A percentile compares a stretch with the other conserved stretches of the same genome.
Conservation (phyloP, 2,113 vertebrate species). For the Gavialis gangeticus region DNA sequence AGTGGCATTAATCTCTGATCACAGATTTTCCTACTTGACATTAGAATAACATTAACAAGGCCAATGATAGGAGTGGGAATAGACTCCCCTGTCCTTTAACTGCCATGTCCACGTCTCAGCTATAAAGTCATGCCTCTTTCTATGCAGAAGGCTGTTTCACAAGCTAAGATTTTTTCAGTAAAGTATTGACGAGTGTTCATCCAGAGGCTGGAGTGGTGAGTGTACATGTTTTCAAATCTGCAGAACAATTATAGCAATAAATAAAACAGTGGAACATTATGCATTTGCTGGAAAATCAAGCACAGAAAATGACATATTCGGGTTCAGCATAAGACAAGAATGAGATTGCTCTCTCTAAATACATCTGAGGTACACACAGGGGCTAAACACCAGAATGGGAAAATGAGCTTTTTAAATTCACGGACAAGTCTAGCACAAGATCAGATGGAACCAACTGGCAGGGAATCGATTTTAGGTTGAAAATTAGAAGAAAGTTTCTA, state of each 20-base stretch:
- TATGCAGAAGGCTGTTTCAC: background rate
- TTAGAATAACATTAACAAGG: background rate
- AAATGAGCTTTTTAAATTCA: slow-evolving; percentile 43
- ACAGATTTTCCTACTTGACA: background rate
- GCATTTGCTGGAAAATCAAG: background rate
- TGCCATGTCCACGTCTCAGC: background rate
- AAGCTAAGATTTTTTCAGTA: background rate
- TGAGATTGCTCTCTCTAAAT: background rate
- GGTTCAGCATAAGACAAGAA: background rate
- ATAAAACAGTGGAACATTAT: slow-evolving; percentile 6
- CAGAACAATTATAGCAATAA: background rate
- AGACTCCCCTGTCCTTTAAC: background rate
- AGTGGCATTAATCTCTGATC: background rate
- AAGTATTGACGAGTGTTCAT: background rate
- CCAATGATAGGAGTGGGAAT: background rate
- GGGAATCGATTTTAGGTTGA: background rate
- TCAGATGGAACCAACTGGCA: background rate
- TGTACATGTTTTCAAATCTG: background rate
- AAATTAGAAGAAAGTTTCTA: slow-evolving; percentile 30
- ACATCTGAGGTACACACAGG: background rate
- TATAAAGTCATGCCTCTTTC: background rate
- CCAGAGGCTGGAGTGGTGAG: background rate
- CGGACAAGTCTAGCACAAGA: slow-evolving; percentile 40
- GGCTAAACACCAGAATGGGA: background rate
- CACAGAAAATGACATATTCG: background rate